phyloP scores from a whole-genome alignment of 2,113 vertebrate genomes.

The Callospermophilus lateralis region DNA sequence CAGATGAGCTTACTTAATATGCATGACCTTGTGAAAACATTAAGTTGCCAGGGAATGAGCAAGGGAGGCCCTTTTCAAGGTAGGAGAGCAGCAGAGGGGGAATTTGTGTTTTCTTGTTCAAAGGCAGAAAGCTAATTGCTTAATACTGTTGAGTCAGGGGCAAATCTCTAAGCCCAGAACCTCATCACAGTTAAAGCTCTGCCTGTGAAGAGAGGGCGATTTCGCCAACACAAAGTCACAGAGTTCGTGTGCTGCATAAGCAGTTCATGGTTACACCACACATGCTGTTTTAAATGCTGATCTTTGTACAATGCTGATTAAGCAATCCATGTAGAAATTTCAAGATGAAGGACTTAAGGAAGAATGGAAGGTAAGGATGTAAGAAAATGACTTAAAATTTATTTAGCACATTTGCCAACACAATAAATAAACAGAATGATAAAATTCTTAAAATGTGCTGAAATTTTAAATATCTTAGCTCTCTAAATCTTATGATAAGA shows the following conservation, averaged over 20 bases:
- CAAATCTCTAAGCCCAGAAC: not conserved
- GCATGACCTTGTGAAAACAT: not conserved
- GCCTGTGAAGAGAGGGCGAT: not conserved
- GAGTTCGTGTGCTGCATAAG: not conserved
- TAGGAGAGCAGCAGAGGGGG: not conserved
- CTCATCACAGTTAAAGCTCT: fast-evolving
- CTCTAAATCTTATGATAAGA: not conserved
- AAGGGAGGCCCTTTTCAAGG: not conserved
- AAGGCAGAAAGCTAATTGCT: not conserved
- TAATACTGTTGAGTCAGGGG: not conserved
- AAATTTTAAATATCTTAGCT: not conserved
- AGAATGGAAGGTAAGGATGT: not conserved
- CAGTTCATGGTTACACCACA: not conserved
- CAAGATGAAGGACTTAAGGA: not conserved
- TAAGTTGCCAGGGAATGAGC: fast-evolving
- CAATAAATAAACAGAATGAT: not conserved
- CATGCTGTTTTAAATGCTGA: not conserved
- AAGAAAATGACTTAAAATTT: not conserved
- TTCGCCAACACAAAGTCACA: not conserved
- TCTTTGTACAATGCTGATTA: slow-evolving; percentile 39
- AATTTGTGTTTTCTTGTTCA: not conserved
- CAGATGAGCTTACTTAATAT: not conserved
- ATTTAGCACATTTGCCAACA: not conserved
- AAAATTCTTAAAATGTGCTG: not conserved
- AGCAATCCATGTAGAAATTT: not conserved